A percentile compares a stretch with the other conserved stretches of the same genome.
phyloP scores from a whole-genome alignment of 2,888 invertebrate species.

The Netelia melanura region DNA sequence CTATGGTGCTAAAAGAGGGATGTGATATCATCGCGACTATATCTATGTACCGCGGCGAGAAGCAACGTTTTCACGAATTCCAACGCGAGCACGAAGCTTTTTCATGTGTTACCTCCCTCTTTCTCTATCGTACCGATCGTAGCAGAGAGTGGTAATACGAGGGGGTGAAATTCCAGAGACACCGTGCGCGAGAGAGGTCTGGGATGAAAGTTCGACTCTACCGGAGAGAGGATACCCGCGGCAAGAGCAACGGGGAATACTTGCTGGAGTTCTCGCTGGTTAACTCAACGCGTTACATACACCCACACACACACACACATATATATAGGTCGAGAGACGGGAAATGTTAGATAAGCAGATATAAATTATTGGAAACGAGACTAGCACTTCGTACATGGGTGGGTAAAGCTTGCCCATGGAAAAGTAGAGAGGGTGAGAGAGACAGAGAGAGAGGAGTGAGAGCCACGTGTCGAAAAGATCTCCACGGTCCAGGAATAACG shows the following conservation, averaged over 20 bases:
- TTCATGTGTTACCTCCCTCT: neutral
- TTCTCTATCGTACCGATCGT: constrained; percentile 4
- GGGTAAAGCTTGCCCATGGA: neutral
- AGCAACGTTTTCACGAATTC: constrained; percentile 12
- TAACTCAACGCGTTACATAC: constrained; percentile 2
- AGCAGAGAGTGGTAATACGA: constrained; percentile 22
- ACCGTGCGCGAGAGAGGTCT: neutral
- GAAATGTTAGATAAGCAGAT: constrained; percentile 63
- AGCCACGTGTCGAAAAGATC: constrained; percentile 43
- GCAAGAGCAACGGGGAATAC: neutral
- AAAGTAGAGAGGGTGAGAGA: constrained; percentile 7
- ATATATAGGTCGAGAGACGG: constrained; percentile 22
- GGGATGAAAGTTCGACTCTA: constrained; percentile 47
- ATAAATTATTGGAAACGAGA: constrained; percentile 58
- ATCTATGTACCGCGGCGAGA: neutral
- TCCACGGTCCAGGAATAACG: constrained; percentile 51
- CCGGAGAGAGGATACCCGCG: constrained; percentile 4
- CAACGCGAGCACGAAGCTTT: neutral
- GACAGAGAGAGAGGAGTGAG: constrained; percentile 18
- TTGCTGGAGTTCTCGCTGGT: constrained; percentile 16
- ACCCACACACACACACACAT: neutral
- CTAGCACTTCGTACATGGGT: constrained; percentile 12
- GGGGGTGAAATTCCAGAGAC: constrained; percentile 40
- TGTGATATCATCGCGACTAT: neutral
- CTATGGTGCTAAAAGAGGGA: neutral